phyloP scores from a whole-genome alignment of 2,113 vertebrate species.

The Nibea coibor region DNA sequence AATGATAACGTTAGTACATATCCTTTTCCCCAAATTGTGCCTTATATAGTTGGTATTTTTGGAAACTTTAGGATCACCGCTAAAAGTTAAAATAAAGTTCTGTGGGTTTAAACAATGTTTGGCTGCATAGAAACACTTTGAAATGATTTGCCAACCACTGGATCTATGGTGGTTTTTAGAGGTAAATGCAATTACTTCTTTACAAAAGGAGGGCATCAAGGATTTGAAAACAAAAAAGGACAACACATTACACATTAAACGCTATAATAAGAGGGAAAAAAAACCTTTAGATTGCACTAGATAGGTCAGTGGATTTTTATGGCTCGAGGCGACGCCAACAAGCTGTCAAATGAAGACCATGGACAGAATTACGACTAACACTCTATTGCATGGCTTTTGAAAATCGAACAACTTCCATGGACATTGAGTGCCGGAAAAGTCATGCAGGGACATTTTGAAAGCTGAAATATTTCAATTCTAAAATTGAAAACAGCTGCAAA shows the following conservation, averaged over 20 bases:
- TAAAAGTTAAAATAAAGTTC: neutral
- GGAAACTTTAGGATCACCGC: neutral
- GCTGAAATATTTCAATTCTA: conserved; percentile 70
- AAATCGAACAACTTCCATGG: conserved; percentile 60
- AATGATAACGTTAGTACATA: no score
- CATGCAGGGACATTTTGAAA: conserved; percentile 70
- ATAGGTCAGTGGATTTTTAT: conserved; percentile 15
- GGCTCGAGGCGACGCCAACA: conserved; percentile 19
- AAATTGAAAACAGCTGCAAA: conserved; percentile 74
- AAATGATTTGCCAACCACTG: neutral
- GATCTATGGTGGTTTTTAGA: neutral
- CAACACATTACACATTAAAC: conserved; percentile 9
- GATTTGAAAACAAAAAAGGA: conserved; percentile 17
- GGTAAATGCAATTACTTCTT: conserved; percentile 1
- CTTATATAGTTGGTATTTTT: neutral
- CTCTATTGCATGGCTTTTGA: conserved; percentile 37
- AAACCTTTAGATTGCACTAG: conserved; percentile 29
- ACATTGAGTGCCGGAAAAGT: conserved; percentile 63
- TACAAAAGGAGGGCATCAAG: neutral
- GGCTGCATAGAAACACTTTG: conserved; percentile 2
- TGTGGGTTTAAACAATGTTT: conserved; percentile 11
- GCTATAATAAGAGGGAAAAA: conserved; percentile 7
- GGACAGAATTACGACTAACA: conserved; percentile 41
- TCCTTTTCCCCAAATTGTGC: neutral
- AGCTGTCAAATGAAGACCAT: conserved; percentile 48